Percentiles rank a stretch among this genome's conserved stretches.
These are phyloP conservation scores for Lycocerus yunnanus DNA, from an alignment of 2,888 invertebrate genomes.

Conservation along the genomic window DNA sequence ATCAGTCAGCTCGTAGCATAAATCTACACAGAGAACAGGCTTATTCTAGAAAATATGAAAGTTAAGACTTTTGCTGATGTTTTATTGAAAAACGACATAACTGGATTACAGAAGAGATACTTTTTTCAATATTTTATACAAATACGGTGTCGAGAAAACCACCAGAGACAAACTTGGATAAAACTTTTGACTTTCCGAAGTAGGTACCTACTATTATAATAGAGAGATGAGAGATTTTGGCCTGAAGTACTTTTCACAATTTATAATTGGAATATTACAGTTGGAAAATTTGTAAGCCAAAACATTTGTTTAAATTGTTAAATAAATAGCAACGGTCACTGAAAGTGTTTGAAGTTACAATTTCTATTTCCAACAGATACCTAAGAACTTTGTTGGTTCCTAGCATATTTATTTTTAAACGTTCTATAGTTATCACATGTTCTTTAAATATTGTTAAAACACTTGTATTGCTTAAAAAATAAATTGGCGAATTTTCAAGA, in stretches of 20 bases:
- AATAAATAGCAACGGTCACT: background rate
- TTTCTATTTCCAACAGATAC: background rate
- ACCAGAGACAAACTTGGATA: too few species aligned
- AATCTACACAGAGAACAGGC: too few species aligned
- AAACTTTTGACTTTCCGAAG: background rate
- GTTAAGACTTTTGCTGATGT: too few species aligned
- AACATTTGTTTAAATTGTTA: background rate
- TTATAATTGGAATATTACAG: background rate
- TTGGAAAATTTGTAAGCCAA: background rate
- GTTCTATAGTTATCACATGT: background rate
- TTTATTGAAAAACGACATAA: too few species aligned
- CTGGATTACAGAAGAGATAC: too few species aligned
- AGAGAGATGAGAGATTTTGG: background rate
- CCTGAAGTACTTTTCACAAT: background rate
- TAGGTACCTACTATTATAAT: too few species aligned
- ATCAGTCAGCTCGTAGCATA: too few species aligned
- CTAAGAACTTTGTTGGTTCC: background rate
- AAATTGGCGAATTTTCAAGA: background rate
- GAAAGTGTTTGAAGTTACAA: background rate
- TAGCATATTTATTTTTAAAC: background rate
- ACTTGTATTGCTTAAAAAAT: background rate
- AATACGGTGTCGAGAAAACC: too few species aligned
- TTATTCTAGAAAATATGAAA: background rate
- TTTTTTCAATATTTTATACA: too few species aligned
- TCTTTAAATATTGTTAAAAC: background rate